phyloP scores from a whole-genome alignment of 2,888 invertebrate genomes.

The Luperina testacea region DNA sequence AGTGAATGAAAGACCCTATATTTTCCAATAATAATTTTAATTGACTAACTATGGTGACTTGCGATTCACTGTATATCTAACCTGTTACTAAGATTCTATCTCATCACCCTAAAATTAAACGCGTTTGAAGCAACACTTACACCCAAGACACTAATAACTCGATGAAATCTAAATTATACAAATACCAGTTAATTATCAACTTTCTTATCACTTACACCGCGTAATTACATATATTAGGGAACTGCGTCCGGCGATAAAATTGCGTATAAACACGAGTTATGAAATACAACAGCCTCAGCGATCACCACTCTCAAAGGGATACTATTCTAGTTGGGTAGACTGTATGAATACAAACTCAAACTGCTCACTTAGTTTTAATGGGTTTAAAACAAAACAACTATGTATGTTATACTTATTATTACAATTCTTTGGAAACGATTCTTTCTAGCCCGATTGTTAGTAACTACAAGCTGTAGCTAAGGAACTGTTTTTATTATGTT shows the following conservation, averaged over 20 bases:
- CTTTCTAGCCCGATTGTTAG: constrained; percentile 14
- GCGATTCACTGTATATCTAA: not conserved
- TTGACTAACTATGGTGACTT: not conserved
- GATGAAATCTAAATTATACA: constrained; percentile 49
- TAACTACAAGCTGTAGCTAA: constrained; percentile 13
- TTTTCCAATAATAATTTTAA: not conserved
- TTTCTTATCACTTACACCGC: constrained; percentile 56
- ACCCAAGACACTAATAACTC: constrained; percentile 5
- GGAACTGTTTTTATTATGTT: constrained; percentile 13
- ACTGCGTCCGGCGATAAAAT: constrained; percentile 60
- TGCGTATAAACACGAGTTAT: constrained; percentile 47
- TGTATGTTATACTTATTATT: too few relatives aligned
- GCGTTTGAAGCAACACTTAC: constrained; percentile 29
- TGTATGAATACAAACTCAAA: too few relatives aligned
- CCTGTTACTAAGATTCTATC: not conserved
- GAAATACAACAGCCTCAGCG: too few relatives aligned
- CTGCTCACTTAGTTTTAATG: too few relatives aligned
- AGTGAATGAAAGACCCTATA: not conserved
- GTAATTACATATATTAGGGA: constrained; percentile 58
- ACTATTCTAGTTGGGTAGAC: too few relatives aligned
- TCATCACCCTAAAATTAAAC: not conserved
- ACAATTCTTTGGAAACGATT: too few relatives aligned
- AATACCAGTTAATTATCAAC: constrained; percentile 38
- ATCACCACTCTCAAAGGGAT: too few relatives aligned
- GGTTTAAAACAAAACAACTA: too few relatives aligned